A percentile compares a stretch with the other conserved stretches of the same genome.
Conservation (phyloP, 2,797 vertebrate genomes). For the Falco concolor region DNA sequence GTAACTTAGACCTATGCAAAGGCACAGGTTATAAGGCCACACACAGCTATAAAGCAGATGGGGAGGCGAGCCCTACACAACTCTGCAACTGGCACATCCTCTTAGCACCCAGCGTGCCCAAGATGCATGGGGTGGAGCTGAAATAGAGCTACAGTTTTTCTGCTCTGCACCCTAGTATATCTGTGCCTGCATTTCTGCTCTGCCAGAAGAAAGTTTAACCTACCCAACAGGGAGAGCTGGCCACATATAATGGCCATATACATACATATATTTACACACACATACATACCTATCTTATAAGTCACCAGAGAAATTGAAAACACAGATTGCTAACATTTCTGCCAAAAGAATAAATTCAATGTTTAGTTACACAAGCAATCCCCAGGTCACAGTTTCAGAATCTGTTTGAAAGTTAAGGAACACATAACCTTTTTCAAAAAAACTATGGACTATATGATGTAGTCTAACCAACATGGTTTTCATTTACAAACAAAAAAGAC, state of each 20-base stretch:
- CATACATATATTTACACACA: neutral
- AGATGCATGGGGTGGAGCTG: neutral
- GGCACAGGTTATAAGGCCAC: neutral
- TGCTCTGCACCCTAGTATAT: neutral
- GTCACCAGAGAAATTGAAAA: neutral
- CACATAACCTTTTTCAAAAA: neutral
- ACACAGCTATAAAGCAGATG: neutral
- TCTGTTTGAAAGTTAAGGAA: neutral
- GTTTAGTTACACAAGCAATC: neutral
- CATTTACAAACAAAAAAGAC: neutral
- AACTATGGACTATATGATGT: neutral
- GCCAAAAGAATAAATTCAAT: neutral
- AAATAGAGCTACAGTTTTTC: neutral
- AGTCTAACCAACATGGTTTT: neutral
- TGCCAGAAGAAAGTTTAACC: neutral
- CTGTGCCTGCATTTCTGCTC: neutral
- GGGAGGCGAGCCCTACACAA: neutral
- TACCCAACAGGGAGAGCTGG: neutral
- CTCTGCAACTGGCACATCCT: neutral
- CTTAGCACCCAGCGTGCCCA: neutral
- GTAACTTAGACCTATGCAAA: neutral
- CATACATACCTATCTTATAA: neutral
- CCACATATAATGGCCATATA: no score
- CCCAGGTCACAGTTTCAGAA: neutral
- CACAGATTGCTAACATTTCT: neutral